Base-by-base conservation (phyloP, 2,888 invertebrate species). In the Aphodius sticticus region DNA sequence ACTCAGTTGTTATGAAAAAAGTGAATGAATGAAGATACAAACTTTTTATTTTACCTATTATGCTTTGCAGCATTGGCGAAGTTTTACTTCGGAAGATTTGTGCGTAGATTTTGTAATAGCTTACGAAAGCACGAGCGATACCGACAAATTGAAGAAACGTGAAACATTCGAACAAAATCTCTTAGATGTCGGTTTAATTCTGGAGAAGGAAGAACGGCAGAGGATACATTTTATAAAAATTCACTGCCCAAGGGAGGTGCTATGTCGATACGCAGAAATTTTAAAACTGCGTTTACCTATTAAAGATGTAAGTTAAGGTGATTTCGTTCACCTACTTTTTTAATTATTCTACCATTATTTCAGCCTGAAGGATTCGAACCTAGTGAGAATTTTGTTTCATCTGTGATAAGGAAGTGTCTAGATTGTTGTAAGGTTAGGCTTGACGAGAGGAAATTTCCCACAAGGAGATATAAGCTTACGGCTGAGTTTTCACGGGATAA, bases 261-360 rank as follows among this genome's bases (percentile, higher is more conserved):
- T 95, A 16, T 91, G 92, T 80, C 91, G 94, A 83, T 95, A 95
- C 87, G 93, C 94, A 69, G 96, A 96, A 88, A 92, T 95, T 81
- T 91, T 96, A 84, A 95, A 95, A 88, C 90, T 96, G 69, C 92
- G 94, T 86, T 91, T 96, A 92, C 95, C 95, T 71, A 93, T 96
- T 88, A 95, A 93, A 89, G 90, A 92, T 90, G 94, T 94, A 87
- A 86, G 88, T 84, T 70, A 16, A 71, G 12, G 4, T 71, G 12
- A 6, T 12, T 26, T 71, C 4, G 15, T 26, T 15, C 15, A 71
- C 0, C n/a, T 70, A n/a, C n/a, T 70, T 70, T 16, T 70, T 70
- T 12, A 16, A 2, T 16, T 15, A 12, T 16, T 70, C n/a, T 26
- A 12, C 53, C 9, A 53, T 53, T 53, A 12, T 79, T 80, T 74